These are phyloP conservation scores for Geotrypetes seraphini DNA, from an alignment of 2,797 vertebrate species.

Conservation along the genomic window DNA sequence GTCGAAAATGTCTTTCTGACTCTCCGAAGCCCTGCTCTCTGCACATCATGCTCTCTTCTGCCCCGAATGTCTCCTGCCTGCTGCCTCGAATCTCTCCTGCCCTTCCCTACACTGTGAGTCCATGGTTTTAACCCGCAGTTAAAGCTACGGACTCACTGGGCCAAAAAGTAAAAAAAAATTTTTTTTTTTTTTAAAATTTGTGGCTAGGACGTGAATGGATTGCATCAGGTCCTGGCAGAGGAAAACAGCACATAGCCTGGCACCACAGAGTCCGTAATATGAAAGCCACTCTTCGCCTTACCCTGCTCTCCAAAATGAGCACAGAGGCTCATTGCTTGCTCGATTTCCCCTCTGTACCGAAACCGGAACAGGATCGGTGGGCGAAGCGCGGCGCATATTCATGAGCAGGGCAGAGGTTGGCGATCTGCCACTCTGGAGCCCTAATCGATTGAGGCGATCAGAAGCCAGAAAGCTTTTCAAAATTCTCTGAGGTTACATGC, in stretches of 20 bases:
- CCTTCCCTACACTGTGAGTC: too few species aligned
- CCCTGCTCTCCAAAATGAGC: conserved; percentile 32
- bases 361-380: conserved; percentile 2
- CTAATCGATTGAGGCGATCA: conserved; percentile 17
- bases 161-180: too few species aligned
- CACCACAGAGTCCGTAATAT: conserved; percentile 59
- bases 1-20: too few species aligned
- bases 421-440: conserved; percentile 7
- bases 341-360: conserved; percentile 12
- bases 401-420: conserved; percentile 8
- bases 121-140: too few species aligned
- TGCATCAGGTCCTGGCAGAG: conserved; percentile 85
- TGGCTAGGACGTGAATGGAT: too few species aligned
- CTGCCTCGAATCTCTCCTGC: too few species aligned
- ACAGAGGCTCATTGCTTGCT: conserved; percentile 18
- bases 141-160: too few species aligned
- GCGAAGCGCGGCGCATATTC: conserved; percentile 17
- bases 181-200: too few species aligned
- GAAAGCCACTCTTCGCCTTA: conserved; percentile 26
- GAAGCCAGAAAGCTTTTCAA: conserved; percentile 11
- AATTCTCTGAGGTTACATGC: conserved; percentile 17
- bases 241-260: conserved; percentile 24
- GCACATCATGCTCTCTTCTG: too few species aligned
- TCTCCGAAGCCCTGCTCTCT: too few species aligned
- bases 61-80: too few species aligned